Conservation (phyloP, 2,888 invertebrate genomes). For the Dysmachus trigonus region DNA sequence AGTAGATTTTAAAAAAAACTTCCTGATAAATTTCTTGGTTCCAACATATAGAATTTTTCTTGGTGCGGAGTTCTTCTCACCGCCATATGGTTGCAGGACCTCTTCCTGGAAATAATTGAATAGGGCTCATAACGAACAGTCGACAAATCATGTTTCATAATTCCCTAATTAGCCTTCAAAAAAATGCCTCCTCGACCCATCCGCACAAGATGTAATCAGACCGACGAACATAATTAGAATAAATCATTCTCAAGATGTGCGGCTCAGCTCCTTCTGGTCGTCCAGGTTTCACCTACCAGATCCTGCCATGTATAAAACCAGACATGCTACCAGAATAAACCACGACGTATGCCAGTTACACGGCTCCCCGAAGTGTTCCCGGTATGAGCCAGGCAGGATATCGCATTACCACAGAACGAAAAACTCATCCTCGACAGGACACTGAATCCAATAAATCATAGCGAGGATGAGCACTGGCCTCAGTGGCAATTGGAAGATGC, state of each 20-base stretch:
- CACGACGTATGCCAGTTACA: background rate
- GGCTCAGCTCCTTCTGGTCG: background rate
- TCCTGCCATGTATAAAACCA: background rate
- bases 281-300: background rate
- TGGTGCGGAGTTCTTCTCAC: no score
- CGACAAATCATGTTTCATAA: constrained; percentile 24
- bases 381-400: background rate
- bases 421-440: background rate
- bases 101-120: constrained; percentile 23
- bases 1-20: no score
- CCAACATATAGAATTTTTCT: no score
- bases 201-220: constrained; percentile 12
- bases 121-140: background rate
- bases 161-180: constrained; percentile 1
- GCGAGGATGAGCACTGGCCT: background rate
- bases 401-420: background rate
- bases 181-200: background rate
- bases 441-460: constrained; percentile 19
- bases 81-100: background rate
- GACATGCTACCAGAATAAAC: background rate
- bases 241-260: constrained; percentile 3
- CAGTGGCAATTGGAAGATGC: background rate
- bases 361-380: background rate
- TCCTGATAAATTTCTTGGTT: no score
- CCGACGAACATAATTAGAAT: constrained; percentile 27